Base-by-base conservation (phyloP, 1,140 invertebrate species). In the Anthonomus grandis region DNA sequence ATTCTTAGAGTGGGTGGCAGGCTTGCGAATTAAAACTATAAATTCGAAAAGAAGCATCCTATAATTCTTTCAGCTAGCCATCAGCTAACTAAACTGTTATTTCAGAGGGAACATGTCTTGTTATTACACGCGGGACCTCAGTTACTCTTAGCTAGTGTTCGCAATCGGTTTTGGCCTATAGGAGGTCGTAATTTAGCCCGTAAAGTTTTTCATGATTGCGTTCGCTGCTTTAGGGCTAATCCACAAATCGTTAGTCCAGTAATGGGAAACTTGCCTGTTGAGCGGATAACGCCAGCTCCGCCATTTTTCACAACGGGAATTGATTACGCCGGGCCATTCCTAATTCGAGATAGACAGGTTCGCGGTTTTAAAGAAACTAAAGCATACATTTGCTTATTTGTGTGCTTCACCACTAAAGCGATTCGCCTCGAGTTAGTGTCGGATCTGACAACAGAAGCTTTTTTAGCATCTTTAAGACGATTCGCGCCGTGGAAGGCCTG, bases 1-100 rank as follows among this genome's bases (percentile, higher is more conserved):
- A 6, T 39, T 8, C 37, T 39, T 6, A 17, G 41, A 4, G 37
- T 39, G 5, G 37, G 37, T 5, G 37, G 37, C 6, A 39, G 37
- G 17, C 15, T 39, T 9, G 37, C 6, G 15, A 39, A 39, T 15
- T 6, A 5, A 9, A 27, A 65, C 10, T 48, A 75, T 1, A 25
- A 49, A 4, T 62, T 64, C 41, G 60, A 68, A 60, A 67, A 27
- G 74, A 72, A 53, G 19, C 73, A 77, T 63, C 76, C 74, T 0
- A 70, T 76, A 4, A 38, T 78, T 8, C 39, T 74, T 2, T 15
- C 19, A 4, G 10, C 6, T 42, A 44, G 24, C 10, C 24, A 44
- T 53, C 19, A 18, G 3, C 27, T 53, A 10, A 19, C 38, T 12
- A 27, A 44, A 15, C 18, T 53, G 17, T 18, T 53, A 17, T 24